phyloP scores from a whole-genome alignment of 2,113 vertebrate genomes.

The Aphyosemion australe region DNA sequence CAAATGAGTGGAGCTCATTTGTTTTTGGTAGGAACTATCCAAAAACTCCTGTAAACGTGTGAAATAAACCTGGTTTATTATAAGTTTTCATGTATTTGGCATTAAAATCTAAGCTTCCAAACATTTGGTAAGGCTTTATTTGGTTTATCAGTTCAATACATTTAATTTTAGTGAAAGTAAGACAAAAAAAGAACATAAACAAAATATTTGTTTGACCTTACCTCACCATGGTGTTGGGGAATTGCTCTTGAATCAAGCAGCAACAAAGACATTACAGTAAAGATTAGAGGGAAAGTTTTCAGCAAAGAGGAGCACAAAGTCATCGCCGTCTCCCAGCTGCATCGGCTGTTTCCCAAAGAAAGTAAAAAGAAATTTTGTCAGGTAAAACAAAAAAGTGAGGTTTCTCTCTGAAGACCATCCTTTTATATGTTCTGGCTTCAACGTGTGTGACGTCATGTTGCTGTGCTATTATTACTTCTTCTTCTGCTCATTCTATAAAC shows the following conservation, averaged over 20 bases:
- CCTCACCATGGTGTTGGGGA: slow-evolving; percentile 29
- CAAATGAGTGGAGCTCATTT: slow-evolving; percentile 26
- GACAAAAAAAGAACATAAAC: not conserved
- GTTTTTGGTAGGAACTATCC: slow-evolving; percentile 12
- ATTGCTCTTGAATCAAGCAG: slow-evolving; percentile 36
- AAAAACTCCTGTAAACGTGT: slow-evolving; percentile 24
- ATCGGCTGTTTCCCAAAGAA: not conserved
- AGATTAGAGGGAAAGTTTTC: slow-evolving; percentile 37
- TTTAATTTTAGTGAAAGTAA: not conserved
- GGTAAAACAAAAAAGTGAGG: not conserved
- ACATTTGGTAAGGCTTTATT: not conserved
- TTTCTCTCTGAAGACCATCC: not conserved
- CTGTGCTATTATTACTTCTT: slow-evolving; percentile 1
- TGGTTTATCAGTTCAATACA: not conserved
- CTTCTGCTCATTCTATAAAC: slow-evolving; percentile 5
- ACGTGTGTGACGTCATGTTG: not conserved
- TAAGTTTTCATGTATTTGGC: not conserved
- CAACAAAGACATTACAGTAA: slow-evolving; percentile 39
- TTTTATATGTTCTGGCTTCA: slow-evolving; percentile 5
- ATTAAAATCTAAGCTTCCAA: not conserved
- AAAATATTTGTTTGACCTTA: slow-evolving; percentile 11
- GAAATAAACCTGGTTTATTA: not conserved
- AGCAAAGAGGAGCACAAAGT: slow-evolving; percentile 6
- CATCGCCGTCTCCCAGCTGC: slow-evolving; percentile 41
- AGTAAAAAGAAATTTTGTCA: slow-evolving; percentile 4